These are phyloP conservation scores for Pseudomyrmex sp. DNA, from an alignment of 1,140 invertebrate genomes.

Conservation along the genomic window DNA sequence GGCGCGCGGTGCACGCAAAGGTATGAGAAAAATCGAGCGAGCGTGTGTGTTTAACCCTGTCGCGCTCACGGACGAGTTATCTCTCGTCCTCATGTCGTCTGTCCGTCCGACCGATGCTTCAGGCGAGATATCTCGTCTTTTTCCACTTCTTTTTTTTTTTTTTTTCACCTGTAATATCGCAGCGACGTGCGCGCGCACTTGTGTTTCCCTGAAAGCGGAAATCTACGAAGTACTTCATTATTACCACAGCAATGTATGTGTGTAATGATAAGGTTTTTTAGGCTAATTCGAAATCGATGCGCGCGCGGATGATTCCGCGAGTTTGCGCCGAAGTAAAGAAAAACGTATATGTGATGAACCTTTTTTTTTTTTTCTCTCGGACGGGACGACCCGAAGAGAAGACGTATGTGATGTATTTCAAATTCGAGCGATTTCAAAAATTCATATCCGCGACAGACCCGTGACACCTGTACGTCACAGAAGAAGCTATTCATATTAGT, in stretches of 20 bases:
- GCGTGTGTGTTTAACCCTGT: slow-evolving; percentile 35
- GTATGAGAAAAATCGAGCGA: slow-evolving; percentile 60
- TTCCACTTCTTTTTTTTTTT: no score
- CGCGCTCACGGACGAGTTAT: slow-evolving; percentile 51
- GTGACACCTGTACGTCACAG: not conserved
- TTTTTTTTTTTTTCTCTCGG: not conserved
- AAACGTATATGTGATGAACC: no score
- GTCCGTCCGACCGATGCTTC: slow-evolving; percentile 35
- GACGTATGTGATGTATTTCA: no score
- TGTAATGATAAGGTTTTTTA: not conserved
- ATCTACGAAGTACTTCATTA: not conserved
- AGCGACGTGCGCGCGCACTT: not conserved
- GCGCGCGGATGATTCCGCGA: no score
- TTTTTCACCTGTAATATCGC: slow-evolving; percentile 2
- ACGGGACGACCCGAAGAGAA: no score
- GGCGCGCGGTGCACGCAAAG: slow-evolving; percentile 32
- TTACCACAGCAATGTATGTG: not conserved
- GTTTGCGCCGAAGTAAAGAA: no score
- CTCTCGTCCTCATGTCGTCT: slow-evolving; percentile 31
- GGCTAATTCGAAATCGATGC: slow-evolving; percentile 36
- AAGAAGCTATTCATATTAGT: slow-evolving; percentile 36
- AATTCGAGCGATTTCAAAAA: not conserved
- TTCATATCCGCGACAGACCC: not conserved
- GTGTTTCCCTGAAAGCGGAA: not conserved
- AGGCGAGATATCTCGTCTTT: slow-evolving; percentile 26